phyloP scores from a whole-genome alignment of 2,888 invertebrate species.

The Pristionchus fissidentatus region DNA sequence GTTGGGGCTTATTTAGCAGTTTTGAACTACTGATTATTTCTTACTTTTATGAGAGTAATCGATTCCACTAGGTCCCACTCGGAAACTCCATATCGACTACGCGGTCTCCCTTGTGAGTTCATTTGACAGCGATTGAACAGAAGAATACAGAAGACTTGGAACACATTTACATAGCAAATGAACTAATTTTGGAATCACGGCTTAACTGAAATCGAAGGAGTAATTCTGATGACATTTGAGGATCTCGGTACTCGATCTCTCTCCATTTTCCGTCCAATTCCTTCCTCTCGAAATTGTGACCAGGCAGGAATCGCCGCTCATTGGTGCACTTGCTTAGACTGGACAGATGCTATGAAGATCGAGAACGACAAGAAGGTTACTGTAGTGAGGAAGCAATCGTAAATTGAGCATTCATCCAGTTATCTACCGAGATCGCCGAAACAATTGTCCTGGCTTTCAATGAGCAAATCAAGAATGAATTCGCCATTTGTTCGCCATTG shows the following conservation, averaged over 20 bases:
- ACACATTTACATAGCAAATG: too few relatives aligned
- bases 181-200: too few relatives aligned
- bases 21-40: too few relatives aligned
- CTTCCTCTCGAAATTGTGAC: background rate
- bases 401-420: constrained; percentile 11
- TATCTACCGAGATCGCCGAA: constrained; percentile 5
- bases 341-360: constrained; percentile 33
- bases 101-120: too few relatives aligned
- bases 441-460: constrained; percentile 9
- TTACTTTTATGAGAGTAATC: too few relatives aligned
- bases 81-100: too few relatives aligned
- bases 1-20: too few relatives aligned
- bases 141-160: too few relatives aligned
- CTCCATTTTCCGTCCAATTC: constrained; percentile 37
- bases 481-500: background rate
- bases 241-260: background rate
- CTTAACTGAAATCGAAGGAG: too few relatives aligned
- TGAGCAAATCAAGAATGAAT: constrained; percentile 1
- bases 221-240: background rate
- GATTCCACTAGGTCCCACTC: too few relatives aligned
- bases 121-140: too few relatives aligned
- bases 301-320: constrained; percentile 32
- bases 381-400: background rate
- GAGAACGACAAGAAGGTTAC: background rate
- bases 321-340: constrained; percentile 46